Conservation (phyloP, 2,113 vertebrate genomes). For the Austrofundulus limnaeus region DNA sequence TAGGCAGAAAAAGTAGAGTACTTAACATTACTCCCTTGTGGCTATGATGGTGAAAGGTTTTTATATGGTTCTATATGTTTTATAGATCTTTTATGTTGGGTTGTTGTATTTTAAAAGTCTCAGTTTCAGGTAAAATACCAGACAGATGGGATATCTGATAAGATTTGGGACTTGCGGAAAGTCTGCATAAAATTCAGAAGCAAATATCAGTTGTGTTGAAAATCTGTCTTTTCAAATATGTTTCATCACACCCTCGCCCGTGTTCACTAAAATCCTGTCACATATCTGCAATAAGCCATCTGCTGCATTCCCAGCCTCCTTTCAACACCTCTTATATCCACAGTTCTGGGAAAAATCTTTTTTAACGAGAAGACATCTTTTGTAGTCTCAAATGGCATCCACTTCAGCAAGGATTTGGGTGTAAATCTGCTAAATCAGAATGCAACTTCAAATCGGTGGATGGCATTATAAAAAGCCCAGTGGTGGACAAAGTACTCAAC, state of each 20-base stretch:
- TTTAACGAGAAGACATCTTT: neutral
- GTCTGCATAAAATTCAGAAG: neutral
- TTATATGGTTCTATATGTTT: too few relatives aligned
- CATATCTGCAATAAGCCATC: neutral
- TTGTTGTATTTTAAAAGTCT: too few relatives aligned
- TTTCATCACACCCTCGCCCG: neutral
- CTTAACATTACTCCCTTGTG: too few relatives aligned
- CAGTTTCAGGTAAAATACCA: too few relatives aligned
- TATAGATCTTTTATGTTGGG: too few relatives aligned
- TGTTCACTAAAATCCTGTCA: neutral
- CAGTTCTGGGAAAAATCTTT: neutral
- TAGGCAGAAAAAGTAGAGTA: too few relatives aligned
- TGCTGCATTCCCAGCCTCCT: neutral
- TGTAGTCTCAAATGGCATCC: neutral
- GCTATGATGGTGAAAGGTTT: too few relatives aligned
- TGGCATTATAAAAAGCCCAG: neutral
- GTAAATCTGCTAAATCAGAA: neutral
- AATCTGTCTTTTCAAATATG: neutral
- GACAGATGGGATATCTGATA: too few relatives aligned
- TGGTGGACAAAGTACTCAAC: too few relatives aligned
- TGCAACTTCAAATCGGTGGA: neutral
- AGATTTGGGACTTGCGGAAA: neutral
- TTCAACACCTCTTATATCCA: neutral
- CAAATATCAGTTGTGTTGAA: neutral
- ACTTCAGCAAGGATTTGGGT: neutral